Evolutionary conservation across 2,888 invertebrate genomes (phyloP).

Genomic region (Agriopis aurantiaria): DNA sequence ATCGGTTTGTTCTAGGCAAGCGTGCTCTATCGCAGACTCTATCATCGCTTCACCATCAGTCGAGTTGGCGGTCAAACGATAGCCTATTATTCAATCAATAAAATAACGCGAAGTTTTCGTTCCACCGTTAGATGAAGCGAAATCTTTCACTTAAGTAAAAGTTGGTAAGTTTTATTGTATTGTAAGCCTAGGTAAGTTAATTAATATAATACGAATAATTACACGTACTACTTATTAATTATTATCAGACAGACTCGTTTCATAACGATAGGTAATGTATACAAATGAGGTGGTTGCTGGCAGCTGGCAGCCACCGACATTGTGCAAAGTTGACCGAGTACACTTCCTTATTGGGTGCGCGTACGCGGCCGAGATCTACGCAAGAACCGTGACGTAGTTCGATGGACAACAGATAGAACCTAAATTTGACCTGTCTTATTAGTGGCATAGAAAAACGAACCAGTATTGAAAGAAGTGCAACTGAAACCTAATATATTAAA

Average conservation of each 20-base stretch:
- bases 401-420: constrained; percentile 15
- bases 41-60: no score
- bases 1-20: no score
- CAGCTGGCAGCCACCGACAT: constrained; percentile 38
- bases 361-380: constrained; percentile 46
- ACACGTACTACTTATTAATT: not conserved
- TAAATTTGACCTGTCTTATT: constrained; percentile 1
- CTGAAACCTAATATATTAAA: not conserved
- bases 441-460: not conserved
- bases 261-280: constrained; percentile 28
- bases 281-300: constrained; percentile 19
- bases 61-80: no score
- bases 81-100: no score
- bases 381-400: constrained; percentile 50
- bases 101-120: no score
- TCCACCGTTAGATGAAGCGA: no score
- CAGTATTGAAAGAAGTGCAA: not conserved
- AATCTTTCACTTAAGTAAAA: no score
- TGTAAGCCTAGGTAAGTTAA: not conserved
- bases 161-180: no score
- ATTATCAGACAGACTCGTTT: constrained; percentile 20
- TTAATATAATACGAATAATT: not conserved
- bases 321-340: constrained; percentile 57
- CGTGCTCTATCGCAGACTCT: no score
- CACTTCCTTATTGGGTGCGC: constrained; percentile 65